Evolutionary conservation across 2,888 invertebrate species (phyloP), one percentile per base, ranked within the genome.

Genomic region (Hyppa rectilinea): DNA sequence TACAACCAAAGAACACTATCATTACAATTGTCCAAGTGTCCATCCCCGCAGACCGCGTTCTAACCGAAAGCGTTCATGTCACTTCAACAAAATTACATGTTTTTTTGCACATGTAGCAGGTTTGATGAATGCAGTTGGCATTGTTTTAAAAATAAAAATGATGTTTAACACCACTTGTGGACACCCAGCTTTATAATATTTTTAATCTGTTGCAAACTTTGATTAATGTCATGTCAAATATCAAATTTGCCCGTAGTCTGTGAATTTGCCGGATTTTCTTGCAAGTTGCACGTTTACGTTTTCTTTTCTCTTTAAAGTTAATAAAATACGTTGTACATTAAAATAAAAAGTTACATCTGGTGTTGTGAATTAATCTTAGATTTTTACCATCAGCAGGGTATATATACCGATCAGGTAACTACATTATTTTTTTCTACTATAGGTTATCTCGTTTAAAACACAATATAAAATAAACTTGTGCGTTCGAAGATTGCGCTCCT

Each of bases 211-310:
- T 60, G 12, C 23, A 40, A 34, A 29, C 0, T n/a, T n/a, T n/a
- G n/a, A n/a, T n/a, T n/a, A 52, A 50, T n/a, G n/a, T n/a, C n/a
- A 59, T 49, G 71, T 70, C 71, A 68, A 53, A 7, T 7, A n/a
- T 53, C 69, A 47, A 72, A 38, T 56, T 75, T 75, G 75, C 75
- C 72, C 68, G n/a, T n/a, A n/a, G n/a, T n/a, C n/a, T n/a, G n/a
- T n/a, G n/a, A n/a, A n/a, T n/a, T n/a, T n/a, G 72, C 68, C 4
- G 40, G 26, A 36, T 47, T 68, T 59, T 49, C 47, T 31, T 43
- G 7, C 47, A 10, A 59, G 34, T 76, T 59, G 77, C 73, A 77
- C 73, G 73, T 77, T 73, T 58, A 53, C 47, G 36, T 55, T 77
- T 76, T 77, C 47, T 17, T 47, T 36, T 3, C 6, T 34, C 10